Conservation (phyloP, 2,797 vertebrate genomes). For the Catostomus latipinnis region DNA sequence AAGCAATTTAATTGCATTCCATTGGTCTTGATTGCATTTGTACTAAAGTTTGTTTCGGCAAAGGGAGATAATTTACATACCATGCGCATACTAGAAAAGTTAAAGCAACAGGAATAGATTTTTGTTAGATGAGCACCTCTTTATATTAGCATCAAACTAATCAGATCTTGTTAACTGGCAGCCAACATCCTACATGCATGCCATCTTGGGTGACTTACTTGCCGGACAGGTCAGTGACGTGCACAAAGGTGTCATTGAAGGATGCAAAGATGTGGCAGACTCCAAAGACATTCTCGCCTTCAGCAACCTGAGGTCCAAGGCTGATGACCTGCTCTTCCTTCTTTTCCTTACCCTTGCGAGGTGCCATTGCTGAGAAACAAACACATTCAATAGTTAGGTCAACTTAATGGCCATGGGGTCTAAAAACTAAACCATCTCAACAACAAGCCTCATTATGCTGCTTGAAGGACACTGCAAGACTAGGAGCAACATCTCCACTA, state of each 20-base stretch:
- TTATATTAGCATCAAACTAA: too few species aligned
- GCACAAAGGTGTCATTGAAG: constrained; percentile 98
- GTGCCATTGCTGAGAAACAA: constrained; percentile 85
- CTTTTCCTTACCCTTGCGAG: constrained; percentile 98
- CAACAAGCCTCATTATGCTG: too few species aligned
- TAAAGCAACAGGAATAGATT: too few species aligned
- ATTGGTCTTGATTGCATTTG: background rate
- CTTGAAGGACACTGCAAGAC: too few species aligned
- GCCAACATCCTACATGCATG: background rate
- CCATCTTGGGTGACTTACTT: constrained; percentile 83
- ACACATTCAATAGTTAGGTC: background rate
- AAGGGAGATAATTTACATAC: too few species aligned
- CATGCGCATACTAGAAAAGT: too few species aligned
- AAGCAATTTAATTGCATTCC: background rate
- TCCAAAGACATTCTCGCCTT: constrained; percentile 96
- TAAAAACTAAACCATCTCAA: background rate
- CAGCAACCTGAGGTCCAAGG: constrained; percentile 94
- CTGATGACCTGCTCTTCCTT: constrained; percentile 99
- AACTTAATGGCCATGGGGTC: background rate
- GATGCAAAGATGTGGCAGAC: constrained; percentile 98
- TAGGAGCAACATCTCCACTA: too few species aligned
- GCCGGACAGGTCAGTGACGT: constrained; percentile 95
- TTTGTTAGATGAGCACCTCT: too few species aligned
- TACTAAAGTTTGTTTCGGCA: too few species aligned
- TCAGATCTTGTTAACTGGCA: too few species aligned